Percentiles rank a stretch among this genome's conserved stretches.
phyloP scores from a whole-genome alignment of 2,888 invertebrate genomes.

The Augochlorella aurata region DNA sequence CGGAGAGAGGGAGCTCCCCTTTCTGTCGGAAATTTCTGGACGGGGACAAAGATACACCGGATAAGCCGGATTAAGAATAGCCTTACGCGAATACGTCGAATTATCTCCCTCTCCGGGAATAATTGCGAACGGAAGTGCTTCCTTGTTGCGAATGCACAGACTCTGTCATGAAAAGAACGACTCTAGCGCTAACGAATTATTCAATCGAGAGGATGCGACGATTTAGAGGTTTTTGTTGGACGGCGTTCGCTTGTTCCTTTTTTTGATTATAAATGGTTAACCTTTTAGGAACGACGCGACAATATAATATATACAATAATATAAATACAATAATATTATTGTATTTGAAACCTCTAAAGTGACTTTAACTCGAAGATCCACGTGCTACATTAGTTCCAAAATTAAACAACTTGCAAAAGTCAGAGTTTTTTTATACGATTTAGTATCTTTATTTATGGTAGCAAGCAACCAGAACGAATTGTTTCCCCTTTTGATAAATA shows the following conservation, averaged over 20 bases:
- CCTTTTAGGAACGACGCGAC: too few species aligned
- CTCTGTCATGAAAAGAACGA: not conserved
- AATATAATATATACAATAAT: too few species aligned
- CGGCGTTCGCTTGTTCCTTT: not conserved
- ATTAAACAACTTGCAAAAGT: too few species aligned
- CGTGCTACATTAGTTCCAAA: too few species aligned
- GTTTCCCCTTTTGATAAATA: too few species aligned
- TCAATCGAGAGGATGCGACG: not conserved
- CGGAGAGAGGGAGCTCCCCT: conserved; percentile 25
- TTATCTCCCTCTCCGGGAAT: conserved; percentile 47
- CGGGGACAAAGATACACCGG: conserved; percentile 51
- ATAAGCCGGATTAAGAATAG: conserved; percentile 68
- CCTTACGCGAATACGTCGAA: conserved; percentile 67
- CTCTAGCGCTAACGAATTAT: conserved; percentile 2
- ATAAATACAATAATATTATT: too few species aligned
- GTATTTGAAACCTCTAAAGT: too few species aligned
- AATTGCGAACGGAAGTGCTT: conserved; percentile 46
- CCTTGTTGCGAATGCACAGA: not conserved
- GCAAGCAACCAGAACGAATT: too few species aligned
- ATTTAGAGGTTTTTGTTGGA: not conserved
- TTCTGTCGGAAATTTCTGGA: conserved; percentile 26
- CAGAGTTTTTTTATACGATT: too few species aligned
- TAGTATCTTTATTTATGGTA: too few species aligned
- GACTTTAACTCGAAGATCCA: too few species aligned
- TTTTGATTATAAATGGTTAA: not conserved